These are phyloP conservation scores for Pterocles burchelli DNA, from an alignment of 2,113 vertebrate species.

Conservation along the genomic window DNA sequence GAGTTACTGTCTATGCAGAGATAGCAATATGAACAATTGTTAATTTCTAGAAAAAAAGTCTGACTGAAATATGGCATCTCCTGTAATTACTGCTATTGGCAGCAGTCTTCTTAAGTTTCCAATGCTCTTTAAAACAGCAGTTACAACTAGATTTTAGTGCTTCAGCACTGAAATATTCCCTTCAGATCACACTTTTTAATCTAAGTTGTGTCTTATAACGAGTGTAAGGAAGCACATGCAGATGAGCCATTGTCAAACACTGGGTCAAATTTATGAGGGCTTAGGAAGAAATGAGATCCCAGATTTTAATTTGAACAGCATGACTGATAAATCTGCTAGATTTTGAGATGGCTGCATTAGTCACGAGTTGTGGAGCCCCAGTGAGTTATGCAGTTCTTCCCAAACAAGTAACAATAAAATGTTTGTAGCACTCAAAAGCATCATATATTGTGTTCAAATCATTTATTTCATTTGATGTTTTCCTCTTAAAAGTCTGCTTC, in stretches of 20 bases:
- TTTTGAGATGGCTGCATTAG: conserved; percentile 37
- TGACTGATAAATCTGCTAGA: conserved; percentile 32
- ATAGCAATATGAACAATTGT: neutral
- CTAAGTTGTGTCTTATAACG: neutral
- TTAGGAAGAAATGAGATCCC: conserved; percentile 17
- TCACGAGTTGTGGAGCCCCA: conserved; percentile 17
- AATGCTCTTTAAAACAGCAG: neutral
- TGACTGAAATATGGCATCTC: neutral
- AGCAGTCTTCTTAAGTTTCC: neutral
- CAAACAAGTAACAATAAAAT: conserved; percentile 53
- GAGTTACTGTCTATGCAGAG: neutral
- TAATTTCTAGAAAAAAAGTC: neutral
- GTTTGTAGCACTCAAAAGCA: conserved; percentile 44
- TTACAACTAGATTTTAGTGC: neutral
- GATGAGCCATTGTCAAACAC: neutral
- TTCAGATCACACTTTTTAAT: neutral
- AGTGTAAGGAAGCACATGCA: neutral
- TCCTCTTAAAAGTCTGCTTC: conserved; percentile 37
- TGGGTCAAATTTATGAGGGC: neutral
- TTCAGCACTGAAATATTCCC: neutral
- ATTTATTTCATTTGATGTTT: conserved; percentile 52
- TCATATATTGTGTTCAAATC: neutral
- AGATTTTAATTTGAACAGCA: conserved; percentile 20
- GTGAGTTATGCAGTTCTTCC: conserved; percentile 41
- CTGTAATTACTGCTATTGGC: neutral